Evolutionary conservation across 2,113 vertebrate species (phyloP).

Genomic region (Callocephalon fimbriatum): DNA sequence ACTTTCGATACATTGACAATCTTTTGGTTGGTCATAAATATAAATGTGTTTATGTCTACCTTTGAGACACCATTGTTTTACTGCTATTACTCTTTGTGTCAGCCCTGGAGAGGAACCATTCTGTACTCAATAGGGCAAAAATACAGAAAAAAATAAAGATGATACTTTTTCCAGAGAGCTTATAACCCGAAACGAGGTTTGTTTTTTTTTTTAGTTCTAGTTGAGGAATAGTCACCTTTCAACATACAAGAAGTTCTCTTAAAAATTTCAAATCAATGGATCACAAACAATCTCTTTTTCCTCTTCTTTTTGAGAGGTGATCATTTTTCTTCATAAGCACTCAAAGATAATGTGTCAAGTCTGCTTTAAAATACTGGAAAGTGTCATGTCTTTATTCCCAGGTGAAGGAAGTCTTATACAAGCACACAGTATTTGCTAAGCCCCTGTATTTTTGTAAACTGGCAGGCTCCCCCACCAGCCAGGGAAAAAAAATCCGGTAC

Average conservation of each 20-base stretch:
- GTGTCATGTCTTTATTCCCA: neutral
- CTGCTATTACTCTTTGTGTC: neutral
- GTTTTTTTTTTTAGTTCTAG: neutral
- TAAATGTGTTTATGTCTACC: neutral
- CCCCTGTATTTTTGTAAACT: neutral
- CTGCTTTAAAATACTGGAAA: slow-evolving; percentile 20
- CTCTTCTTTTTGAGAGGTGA: neutral
- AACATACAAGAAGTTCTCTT: neutral
- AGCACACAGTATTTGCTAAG: neutral
- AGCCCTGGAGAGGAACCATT: neutral
- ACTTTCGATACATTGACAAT: neutral
- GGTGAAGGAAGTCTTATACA: neutral
- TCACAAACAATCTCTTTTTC: neutral
- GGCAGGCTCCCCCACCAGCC: neutral
- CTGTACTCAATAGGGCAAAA: neutral
- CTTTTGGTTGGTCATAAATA: neutral
- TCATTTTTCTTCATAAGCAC: neutral
- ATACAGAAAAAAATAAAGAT: neutral
- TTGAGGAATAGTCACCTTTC: neutral
- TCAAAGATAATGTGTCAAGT: neutral
- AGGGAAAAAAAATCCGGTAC: neutral
- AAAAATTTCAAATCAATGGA: neutral
- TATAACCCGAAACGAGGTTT: neutral
- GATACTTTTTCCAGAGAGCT: neutral
- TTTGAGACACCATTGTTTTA: neutral